Evolutionary conservation across 2,113 vertebrate species (phyloP), one percentile per base, ranked within the genome.

Genomic region (Holacanthus passer): DNA sequence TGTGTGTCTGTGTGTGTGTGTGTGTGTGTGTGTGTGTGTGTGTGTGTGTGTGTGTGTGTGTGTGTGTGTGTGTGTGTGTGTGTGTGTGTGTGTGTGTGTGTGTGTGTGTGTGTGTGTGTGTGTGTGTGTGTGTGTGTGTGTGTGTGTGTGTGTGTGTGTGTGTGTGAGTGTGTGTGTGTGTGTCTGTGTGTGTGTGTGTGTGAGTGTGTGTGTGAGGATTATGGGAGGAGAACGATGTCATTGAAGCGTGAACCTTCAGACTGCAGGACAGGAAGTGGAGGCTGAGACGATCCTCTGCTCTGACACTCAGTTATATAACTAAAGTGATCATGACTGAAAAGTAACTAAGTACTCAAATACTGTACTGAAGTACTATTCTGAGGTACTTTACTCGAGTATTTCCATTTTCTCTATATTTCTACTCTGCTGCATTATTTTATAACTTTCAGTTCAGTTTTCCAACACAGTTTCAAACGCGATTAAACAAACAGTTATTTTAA

Each of bases 241-340:
- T 5, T 86, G 83, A 83, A 81, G 88, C 83, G 56, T 90, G 83
- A 88, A 75, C 68, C 22, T 77, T 73, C 73, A 63, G 75, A 69
- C 81, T 68, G 27, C 62, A 62, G 81, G 63, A 81, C 22, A 2
- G 22, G 48, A 58, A 55, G 53, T 32, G 70, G n/a, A 27, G 63
- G 14, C 53, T 69, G 60, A 56, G 77, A 65, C 45, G n/a, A 72
- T 55, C 70, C 70, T 60, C 60, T 24, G 86, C 27, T 77, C 41
- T 85, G 82, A 72, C 76, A 41, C 37, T 1, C 24, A 24, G 31
- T 85, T 83, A 83, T 56, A 63, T 78, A 67, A 84, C 31, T 2
- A n/a, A n/a, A n/a, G n/a, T n/a, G n/a, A n/a, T n/a, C n/a, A n/a
- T n/a, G n/a, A n/a, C n/a, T n/a, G n/a, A n/a, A n/a, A n/a, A n/a